Evolutionary conservation across 30 jellyfish, hydroid and myxozoan species (phyloP), one percentile per base, ranked within the genome.

Genomic region (Aurelia sp.): DNA sequence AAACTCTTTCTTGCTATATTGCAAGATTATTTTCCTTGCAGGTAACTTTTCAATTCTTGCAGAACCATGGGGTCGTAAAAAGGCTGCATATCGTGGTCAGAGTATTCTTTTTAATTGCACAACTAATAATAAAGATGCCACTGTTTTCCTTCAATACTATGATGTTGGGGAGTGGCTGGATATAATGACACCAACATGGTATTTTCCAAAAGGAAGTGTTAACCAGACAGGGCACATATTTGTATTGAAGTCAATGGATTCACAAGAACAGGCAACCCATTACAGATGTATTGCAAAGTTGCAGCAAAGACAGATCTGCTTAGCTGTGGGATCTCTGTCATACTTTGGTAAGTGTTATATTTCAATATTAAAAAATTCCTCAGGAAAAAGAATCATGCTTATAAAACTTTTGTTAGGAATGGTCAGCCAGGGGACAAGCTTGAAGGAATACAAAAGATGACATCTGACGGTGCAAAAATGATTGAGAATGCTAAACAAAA

Each of bases 1-100:
- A n/a, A n/a, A n/a, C n/a, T n/a, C n/a, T n/a, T n/a, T n/a, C n/a
- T n/a, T n/a, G n/a, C n/a, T n/a, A n/a, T n/a, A n/a, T n/a, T n/a
- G n/a, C n/a, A n/a, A n/a, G n/a, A n/a, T n/a, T 27, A 27, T 62
- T 35, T 22, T 62, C 72, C 22, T 35, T 76, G 60, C 62, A 78
- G 89, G 89, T 60, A 63, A 78, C 57, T 78, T 78, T 67, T 27
- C 80, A 35, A 13, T 78, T 19, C 18, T 63, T 38, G 80, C 79
- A 17, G 47, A 78, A 58, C 59, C 71, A 27, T 61, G 71, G 71
- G 15, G 8, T 16, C 22, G 22, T 47, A 6, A 4, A 17, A 6
- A 21, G 24, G 30, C 0, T 18, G 44, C 15, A 13, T 16, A 4
- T 64, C 11, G 0, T 3, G 75, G 44, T 21, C 38, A 13, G 16